Percentiles rank a stretch among this genome's conserved stretches.
phyloP scores from a whole-genome alignment of 1,140 invertebrate species.

The Periplaneta americana region DNA sequence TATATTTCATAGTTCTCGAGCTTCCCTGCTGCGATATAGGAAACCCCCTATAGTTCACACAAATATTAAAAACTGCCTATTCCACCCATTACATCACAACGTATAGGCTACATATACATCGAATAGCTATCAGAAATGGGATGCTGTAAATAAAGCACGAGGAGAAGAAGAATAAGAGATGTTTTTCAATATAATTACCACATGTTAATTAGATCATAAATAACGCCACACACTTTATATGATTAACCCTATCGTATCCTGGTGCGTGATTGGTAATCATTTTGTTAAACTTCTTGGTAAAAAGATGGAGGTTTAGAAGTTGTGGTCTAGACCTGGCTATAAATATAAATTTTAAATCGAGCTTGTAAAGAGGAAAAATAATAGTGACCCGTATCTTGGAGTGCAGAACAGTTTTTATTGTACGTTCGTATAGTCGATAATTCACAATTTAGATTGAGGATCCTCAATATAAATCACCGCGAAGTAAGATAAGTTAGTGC shows the following conservation, averaged over 20 bases:
- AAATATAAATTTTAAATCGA: not conserved
- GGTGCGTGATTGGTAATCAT: not conserved
- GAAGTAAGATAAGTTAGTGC: not conserved
- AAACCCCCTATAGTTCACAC: not conserved
- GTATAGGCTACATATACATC: not conserved
- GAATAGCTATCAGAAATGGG: not conserved
- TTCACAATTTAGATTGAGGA: not conserved
- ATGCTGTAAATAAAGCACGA: not conserved
- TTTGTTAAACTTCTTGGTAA: not conserved
- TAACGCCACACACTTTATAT: not conserved
- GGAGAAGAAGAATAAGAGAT: not conserved
- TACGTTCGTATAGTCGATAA: not conserved
- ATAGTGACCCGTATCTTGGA: not conserved
- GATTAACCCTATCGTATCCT: not conserved
- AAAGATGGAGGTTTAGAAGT: not conserved
- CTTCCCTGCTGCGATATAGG: not conserved
- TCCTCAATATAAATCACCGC: not conserved
- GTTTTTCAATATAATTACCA: not conserved
- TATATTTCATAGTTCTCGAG: not conserved
- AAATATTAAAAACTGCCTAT: not conserved
- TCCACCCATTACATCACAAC: not conserved
- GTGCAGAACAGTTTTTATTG: not conserved
- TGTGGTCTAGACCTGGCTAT: not conserved
- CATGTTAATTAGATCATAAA: not conserved
- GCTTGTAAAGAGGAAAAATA: not conserved